phyloP scores from a whole-genome alignment of 2,888 invertebrate genomes.

The Leptogaster cylindrica region DNA sequence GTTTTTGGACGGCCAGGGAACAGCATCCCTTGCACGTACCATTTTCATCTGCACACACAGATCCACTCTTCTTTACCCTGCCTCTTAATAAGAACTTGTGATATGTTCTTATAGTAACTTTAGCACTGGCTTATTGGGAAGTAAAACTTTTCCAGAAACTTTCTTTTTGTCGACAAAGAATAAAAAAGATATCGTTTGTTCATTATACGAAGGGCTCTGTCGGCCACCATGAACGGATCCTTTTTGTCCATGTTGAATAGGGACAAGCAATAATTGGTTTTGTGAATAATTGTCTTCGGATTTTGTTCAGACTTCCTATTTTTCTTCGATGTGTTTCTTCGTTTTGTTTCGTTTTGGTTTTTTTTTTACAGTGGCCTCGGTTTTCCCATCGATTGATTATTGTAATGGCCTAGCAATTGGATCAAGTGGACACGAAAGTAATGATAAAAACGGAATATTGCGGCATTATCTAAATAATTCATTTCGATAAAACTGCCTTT shows the following conservation, averaged over 20 bases:
- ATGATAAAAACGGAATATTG: too few relatives aligned
- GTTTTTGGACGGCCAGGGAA: constrained; percentile 22
- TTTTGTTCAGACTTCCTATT: constrained; percentile 22
- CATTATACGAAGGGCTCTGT: constrained; percentile 20
- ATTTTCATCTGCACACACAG: background rate
- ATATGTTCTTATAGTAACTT: constrained; percentile 33
- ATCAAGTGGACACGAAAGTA: constrained; percentile 22
- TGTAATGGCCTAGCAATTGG: constrained; percentile 29
- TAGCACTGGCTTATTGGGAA: constrained; percentile 34
- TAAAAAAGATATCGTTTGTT: constrained; percentile 26
- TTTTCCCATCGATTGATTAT: constrained; percentile 16
- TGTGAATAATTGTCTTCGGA: constrained; percentile 39
- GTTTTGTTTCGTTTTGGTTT: background rate
- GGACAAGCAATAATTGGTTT: constrained; percentile 40
- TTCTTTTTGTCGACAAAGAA: too few relatives aligned
- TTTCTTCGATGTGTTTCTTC: too few relatives aligned
- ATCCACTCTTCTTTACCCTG: constrained; percentile 9
- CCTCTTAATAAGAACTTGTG: constrained; percentile 33
- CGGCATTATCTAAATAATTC: too few relatives aligned
- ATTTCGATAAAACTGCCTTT: too few relatives aligned
- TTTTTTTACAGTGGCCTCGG: too few relatives aligned
- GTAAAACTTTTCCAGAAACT: constrained; percentile 21
- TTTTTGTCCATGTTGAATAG: background rate
- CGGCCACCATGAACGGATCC: background rate
- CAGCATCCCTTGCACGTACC: background rate